These are phyloP conservation scores for Volucella bombylans DNA, from an alignment of 2,888 invertebrate genomes.

Conservation along the genomic window DNA sequence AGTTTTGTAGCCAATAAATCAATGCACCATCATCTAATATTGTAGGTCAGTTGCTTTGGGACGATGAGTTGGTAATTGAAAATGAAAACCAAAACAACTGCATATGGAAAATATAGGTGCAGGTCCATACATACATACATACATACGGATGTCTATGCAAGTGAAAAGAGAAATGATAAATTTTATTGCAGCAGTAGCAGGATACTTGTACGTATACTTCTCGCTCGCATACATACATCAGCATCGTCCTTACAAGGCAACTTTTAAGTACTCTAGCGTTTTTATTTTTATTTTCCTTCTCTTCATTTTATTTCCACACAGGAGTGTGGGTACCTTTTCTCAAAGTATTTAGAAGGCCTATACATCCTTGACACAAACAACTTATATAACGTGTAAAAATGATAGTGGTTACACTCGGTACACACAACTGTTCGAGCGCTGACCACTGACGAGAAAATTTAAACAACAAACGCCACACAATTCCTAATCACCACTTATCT, in stretches of 20 bases:
- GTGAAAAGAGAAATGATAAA: neutral
- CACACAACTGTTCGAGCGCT: constrained; percentile 19
- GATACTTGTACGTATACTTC: neutral
- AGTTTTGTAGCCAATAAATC: constrained; percentile 58
- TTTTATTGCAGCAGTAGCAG: constrained; percentile 22
- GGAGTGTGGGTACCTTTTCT: constrained; percentile 2
- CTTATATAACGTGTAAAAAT: constrained; percentile 66
- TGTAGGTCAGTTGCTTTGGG: constrained; percentile 37
- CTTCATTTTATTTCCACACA: constrained; percentile 7
- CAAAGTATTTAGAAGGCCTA: constrained; percentile 14
- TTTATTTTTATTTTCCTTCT: neutral
- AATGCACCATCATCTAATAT: constrained; percentile 60
- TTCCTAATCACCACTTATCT: constrained; percentile 31
- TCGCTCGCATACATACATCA: constrained; percentile 20
- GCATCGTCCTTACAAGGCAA: constrained; percentile 38
- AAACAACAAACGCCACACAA: constrained; percentile 4
- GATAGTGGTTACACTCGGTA: constrained; percentile 24
- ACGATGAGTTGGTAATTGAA: constrained; percentile 15
- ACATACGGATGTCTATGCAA: constrained; percentile 3
- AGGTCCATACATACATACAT: no score
- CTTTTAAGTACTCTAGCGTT: constrained; percentile 40
- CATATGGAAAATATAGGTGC: constrained; percentile 14
- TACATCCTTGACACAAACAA: constrained; percentile 65
- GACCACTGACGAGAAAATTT: constrained; percentile 2
- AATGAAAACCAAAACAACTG: constrained; percentile 18